Conservation (phyloP, 1,140 invertebrate species). For the Aphelenchoides fujianensis region DNA sequence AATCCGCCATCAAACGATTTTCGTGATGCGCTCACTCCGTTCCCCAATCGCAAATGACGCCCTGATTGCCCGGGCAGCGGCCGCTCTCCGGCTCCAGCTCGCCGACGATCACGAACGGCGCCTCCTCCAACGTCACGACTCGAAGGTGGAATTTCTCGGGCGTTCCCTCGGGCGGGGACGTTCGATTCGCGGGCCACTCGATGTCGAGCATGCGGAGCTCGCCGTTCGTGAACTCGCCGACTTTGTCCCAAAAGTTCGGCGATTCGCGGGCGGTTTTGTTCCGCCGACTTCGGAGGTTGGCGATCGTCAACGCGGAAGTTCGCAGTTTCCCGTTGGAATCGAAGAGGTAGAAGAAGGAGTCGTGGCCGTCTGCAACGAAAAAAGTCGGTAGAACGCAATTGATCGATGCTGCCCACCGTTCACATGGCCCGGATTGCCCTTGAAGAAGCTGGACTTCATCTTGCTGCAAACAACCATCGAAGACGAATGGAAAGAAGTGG, state of each 20-base stretch:
- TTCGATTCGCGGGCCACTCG: slow-evolving; percentile 96
- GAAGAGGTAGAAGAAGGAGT: slow-evolving; percentile 59
- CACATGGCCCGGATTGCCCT: slow-evolving; percentile 56
- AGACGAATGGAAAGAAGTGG: slow-evolving; percentile 20
- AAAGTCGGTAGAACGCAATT: background rate
- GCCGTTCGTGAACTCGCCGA: slow-evolving; percentile 80
- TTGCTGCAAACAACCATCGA: slow-evolving; percentile 22
- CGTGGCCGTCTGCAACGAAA: slow-evolving; percentile 56
- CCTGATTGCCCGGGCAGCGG: slow-evolving; percentile 55
- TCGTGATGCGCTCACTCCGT: no score
- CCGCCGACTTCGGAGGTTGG: slow-evolving; percentile 46
- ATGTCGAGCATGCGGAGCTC: slow-evolving; percentile 92
- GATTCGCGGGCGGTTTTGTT: slow-evolving; percentile 27
- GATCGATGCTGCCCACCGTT: slow-evolving; percentile 18
- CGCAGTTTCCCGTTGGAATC: slow-evolving; percentile 44
- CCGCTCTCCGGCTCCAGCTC: slow-evolving; percentile 55
- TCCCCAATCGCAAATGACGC: no score
- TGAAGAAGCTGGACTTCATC: slow-evolving; percentile 51
- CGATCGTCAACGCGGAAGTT: slow-evolving; percentile 52
- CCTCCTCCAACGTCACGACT: slow-evolving; percentile 90
- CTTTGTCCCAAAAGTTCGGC: slow-evolving; percentile 48
- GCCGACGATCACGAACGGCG: slow-evolving; percentile 76
- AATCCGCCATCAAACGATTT: no score
- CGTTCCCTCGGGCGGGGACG: slow-evolving; percentile 89
- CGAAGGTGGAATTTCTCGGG: slow-evolving; percentile 93